Base-by-base conservation (phyloP, 1,140 invertebrate species). In the Tigriopus japonicus region DNA sequence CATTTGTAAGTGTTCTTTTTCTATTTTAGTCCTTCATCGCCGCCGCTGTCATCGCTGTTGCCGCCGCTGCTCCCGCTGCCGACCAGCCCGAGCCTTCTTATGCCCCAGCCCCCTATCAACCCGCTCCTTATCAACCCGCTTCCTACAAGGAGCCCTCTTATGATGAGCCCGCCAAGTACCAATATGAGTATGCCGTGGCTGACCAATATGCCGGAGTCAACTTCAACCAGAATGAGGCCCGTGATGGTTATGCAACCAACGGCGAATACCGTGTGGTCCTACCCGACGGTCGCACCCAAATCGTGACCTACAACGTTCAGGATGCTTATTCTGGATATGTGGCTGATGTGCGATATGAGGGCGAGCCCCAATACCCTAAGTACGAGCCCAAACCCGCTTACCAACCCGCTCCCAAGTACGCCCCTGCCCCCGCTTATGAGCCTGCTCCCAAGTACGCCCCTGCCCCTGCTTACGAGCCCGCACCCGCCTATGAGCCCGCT, bases 221-320 rank as follows among this genome's bases (percentile, higher is more conserved):
- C 52, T 54, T 54, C 23, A n/a, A 24, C n/a, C 19, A 19, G n/a
- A 28, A 28, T 6, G 52, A 54, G 52, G 24, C 3, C n/a, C 17
- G 52, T 21, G 52, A 54, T 21, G 52, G 52, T n/a, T 54, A 54
- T 21, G 10, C 52, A 17, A 59, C 59, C 23, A 13, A 23, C 35
- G 59, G 59, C 12, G 28, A 28, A 6, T 60, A 60, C 59, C 21
- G 42, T n/a, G 49, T 35, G 28, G 12, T 21, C 3, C 43, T 60
- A 1, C 59, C 59, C 55, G 59, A 60, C 42, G 59, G 59, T 21
- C 41, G 59, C 23, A 60, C 42, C 51, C 59, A 60, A 43, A 60
- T 49, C 49, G 59, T 60, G 3, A 60, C 12, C 40, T 60, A 60
- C 55, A 41, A 12, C n/a, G 52, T 59, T 7, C 13, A 1, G 7